Conservation (phyloP, 2,113 vertebrate genomes). For the Megalops atlanticus region DNA sequence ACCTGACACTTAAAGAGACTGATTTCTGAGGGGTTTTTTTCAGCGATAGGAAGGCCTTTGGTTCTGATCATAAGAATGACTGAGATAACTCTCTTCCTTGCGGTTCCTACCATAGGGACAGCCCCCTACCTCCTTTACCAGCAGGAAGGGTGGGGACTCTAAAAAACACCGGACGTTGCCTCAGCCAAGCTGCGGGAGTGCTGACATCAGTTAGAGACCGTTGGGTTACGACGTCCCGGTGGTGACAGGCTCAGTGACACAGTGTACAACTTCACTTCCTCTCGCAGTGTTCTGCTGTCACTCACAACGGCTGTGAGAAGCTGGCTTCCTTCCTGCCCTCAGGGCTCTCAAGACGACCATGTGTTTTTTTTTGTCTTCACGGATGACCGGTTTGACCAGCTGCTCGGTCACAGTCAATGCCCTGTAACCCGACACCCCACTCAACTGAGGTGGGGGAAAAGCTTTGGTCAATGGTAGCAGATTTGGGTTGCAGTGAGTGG, state of each 20-base stretch:
- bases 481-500: not conserved
- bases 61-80: not conserved
- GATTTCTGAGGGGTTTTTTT: too few relatives aligned
- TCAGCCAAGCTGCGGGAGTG: not conserved
- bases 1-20: too few relatives aligned
- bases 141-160: not conserved
- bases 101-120: not conserved
- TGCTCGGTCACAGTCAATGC: not conserved
- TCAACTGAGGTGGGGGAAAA: not conserved
- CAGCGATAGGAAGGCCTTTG: conserved; percentile 6
- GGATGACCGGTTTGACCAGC: too few relatives aligned
- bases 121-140: not conserved
- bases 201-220: not conserved
- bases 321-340: not conserved
- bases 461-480: not conserved
- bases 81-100: not conserved
- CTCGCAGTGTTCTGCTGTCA: not conserved
- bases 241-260: not conserved
- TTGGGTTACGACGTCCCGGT: too few relatives aligned
- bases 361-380: too few relatives aligned
- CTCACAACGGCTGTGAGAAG: not conserved
- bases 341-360: too few relatives aligned
- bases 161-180: not conserved
- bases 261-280: too few relatives aligned
- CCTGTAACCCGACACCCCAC: not conserved